phyloP scores from a whole-genome alignment of 2,888 invertebrate species.

The Latheticus oryzae region DNA sequence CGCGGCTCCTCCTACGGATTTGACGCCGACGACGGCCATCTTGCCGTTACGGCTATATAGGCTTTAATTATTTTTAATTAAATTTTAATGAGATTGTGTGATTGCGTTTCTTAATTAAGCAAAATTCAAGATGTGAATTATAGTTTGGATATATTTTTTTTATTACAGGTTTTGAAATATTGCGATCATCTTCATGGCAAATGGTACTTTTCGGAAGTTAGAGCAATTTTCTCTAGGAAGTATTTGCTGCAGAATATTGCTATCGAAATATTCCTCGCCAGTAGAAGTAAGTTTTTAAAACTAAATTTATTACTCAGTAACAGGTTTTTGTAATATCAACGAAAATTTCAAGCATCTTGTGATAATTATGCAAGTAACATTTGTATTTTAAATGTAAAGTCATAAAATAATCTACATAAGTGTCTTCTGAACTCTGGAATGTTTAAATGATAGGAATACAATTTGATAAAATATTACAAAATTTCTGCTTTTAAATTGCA shows the following conservation, averaged over 20 bases:
- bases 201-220: constrained; percentile 99
- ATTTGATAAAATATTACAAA: too few species aligned
- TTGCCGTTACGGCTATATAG: constrained; percentile 28
- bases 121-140: too few species aligned
- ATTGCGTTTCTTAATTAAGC: too few species aligned
- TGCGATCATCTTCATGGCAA: constrained; percentile 99
- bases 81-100: background rate
- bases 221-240: constrained; percentile 97
- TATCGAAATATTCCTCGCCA: constrained; percentile 98
- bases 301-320: constrained; percentile 1
- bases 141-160: constrained; percentile 50
- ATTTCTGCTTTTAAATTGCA: too few species aligned
- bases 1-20: constrained; percentile 45
- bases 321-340: too few species aligned
- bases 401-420: too few species aligned
- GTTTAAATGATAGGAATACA: too few species aligned
- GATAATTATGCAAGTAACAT: too few species aligned
- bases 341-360: too few species aligned
- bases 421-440: too few species aligned
- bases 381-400: too few species aligned
- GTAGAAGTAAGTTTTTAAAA: constrained; percentile 82
- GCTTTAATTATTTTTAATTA: constrained; percentile 11
- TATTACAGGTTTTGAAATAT: constrained; percentile 90
- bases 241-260: constrained; percentile 97
- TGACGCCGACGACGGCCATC: constrained; percentile 43